These are phyloP conservation scores for Eubasilissa splendida DNA, from an alignment of 2,888 invertebrate species.

Conservation along the genomic window DNA sequence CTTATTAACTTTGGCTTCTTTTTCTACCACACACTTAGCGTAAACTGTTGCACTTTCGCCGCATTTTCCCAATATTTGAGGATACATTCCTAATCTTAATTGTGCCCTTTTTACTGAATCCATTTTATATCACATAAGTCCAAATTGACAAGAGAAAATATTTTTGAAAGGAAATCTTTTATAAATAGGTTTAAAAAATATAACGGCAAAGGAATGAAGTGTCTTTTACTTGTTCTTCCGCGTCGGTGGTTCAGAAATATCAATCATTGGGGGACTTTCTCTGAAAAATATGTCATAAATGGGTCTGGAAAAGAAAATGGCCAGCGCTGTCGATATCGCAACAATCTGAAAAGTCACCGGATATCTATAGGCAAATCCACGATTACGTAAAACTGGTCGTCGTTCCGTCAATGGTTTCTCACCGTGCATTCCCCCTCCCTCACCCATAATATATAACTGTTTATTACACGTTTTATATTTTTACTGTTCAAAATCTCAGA, in stretches of 20 bases:
- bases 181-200: conserved; percentile 79
- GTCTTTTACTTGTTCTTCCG: not conserved
- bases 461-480: too few species aligned
- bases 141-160: conserved; percentile 74
- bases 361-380: conserved; percentile 75
- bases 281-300: conserved; percentile 75
- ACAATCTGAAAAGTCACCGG: conserved; percentile 75
- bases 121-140: conserved; percentile 71
- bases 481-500: too few species aligned
- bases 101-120: conserved; percentile 86
- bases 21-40: conserved; percentile 85
- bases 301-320: conserved; percentile 80
- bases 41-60: conserved; percentile 79
- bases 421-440: not conserved
- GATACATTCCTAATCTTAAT: conserved; percentile 82
- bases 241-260: conserved; percentile 63
- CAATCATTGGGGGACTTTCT: conserved; percentile 65
- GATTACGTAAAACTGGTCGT: conserved; percentile 65
- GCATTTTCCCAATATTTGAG: conserved; percentile 81
- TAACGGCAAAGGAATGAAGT: not conserved
- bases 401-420: not conserved
- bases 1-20: conserved; percentile 79
- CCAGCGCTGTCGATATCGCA: conserved; percentile 69
- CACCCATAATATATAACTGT: too few species aligned
- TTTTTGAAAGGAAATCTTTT: conserved; percentile 81